These are phyloP conservation scores for Eupithecia centaureata DNA, from an alignment of 2,888 invertebrate species.

Conservation along the genomic window DNA sequence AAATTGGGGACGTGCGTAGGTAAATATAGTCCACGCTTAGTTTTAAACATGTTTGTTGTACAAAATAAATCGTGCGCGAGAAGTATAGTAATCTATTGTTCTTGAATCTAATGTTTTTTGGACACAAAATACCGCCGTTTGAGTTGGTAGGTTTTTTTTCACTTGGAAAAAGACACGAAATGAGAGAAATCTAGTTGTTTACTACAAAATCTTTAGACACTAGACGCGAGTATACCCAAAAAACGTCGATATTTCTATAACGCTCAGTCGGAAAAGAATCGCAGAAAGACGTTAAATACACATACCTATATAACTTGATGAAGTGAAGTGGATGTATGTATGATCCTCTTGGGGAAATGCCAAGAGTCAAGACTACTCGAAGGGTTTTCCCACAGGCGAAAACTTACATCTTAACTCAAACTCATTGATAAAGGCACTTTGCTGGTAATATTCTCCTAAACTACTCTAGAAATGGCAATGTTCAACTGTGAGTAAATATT, in stretches of 20 bases:
- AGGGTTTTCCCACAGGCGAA: slow-evolving; percentile 61
- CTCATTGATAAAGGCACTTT: slow-evolving; percentile 58
- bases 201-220: too few relatives aligned
- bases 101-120: too few relatives aligned
- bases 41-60: neutral
- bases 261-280: neutral
- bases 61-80: neutral
- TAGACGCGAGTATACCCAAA: too few relatives aligned
- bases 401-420: slow-evolving; percentile 65
- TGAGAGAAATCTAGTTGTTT: too few relatives aligned
- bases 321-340: slow-evolving; percentile 53
- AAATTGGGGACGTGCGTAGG: neutral
- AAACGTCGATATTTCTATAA: neutral
- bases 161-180: too few relatives aligned
- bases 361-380: slow-evolving; percentile 52
- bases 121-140: too few relatives aligned
- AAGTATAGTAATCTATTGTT: too few relatives aligned
- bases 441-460: slow-evolving; percentile 47
- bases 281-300: slow-evolving; percentile 6
- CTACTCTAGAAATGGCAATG: slow-evolving; percentile 39
- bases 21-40: neutral
- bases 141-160: too few relatives aligned
- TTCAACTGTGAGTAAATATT: slow-evolving; percentile 26
- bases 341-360: slow-evolving; percentile 55
- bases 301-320: slow-evolving; percentile 29